A percentile compares a stretch with the other conserved stretches of the same genome.
phyloP scores from a whole-genome alignment of 2,113 vertebrate genomes.

The Oxygymnocypris stewartii region DNA sequence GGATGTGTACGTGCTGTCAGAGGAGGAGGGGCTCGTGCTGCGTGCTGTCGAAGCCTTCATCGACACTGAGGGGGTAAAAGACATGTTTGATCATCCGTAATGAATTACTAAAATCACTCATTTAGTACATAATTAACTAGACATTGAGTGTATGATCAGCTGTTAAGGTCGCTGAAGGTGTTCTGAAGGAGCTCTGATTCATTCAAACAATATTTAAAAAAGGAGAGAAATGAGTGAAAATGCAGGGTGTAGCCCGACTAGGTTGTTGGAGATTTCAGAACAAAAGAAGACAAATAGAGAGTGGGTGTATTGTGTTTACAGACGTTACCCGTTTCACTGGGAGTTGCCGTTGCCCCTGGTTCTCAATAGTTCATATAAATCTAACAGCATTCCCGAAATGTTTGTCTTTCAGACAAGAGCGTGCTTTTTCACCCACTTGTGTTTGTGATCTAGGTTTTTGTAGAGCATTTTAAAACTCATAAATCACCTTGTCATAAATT shows the following conservation, averaged over 20 bases:
- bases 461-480: not conserved
- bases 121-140: not conserved
- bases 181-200: slow-evolving; percentile 2
- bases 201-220: slow-evolving; percentile 31
- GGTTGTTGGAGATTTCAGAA: slow-evolving; percentile 13
- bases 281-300: slow-evolving; percentile 13
- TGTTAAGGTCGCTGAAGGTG: not conserved
- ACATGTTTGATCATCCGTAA: not conserved
- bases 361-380: not conserved
- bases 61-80: slow-evolving; percentile 61
- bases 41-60: slow-evolving; percentile 80
- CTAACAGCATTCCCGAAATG: not conserved
- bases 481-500: not conserved
- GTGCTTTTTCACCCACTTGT: not conserved
- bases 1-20: slow-evolving; percentile 83
- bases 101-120: not conserved
- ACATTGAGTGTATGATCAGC: not conserved
- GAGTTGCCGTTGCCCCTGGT: not conserved
- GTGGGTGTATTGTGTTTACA: not conserved
- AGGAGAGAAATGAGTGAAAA: not conserved
- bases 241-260: slow-evolving; percentile 1
- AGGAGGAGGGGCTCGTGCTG: slow-evolving; percentile 87
- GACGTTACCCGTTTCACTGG: slow-evolving; percentile 9
- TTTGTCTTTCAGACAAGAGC: slow-evolving; percentile 1
- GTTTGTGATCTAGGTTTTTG: not conserved